phyloP scores from a whole-genome alignment of 1,140 invertebrate species.

The Drosophila pachea region DNA sequence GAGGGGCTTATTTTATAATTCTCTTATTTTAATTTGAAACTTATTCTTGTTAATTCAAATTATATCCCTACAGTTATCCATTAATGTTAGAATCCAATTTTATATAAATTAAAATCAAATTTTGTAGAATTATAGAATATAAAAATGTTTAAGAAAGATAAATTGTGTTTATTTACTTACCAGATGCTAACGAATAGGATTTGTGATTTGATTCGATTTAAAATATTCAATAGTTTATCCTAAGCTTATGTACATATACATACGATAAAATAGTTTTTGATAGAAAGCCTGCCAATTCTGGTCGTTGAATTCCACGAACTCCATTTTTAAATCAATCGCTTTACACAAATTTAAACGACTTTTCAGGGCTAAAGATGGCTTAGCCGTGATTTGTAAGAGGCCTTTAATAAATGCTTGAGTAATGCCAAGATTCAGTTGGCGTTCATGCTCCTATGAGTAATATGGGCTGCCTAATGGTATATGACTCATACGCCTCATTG shows the following conservation, averaged over 20 bases:
- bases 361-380: not conserved
- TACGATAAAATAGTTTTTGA: too few relatives aligned
- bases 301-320: not conserved
- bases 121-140: too few relatives aligned
- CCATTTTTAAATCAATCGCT: not conserved
- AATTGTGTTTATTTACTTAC: not conserved
- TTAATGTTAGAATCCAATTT: too few relatives aligned
- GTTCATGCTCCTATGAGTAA: conserved; percentile 1
- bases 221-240: too few relatives aligned
- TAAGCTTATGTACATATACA: too few relatives aligned
- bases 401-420: conserved; percentile 22
- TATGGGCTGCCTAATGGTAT: conserved; percentile 25
- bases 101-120: too few relatives aligned
- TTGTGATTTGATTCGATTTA: not conserved
- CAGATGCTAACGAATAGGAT: not conserved
- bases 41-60: not conserved
- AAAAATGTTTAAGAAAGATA: too few relatives aligned
- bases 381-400: not conserved
- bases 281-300: too few relatives aligned
- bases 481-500: conserved; percentile 65
- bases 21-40: not conserved
- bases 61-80: too few relatives aligned
- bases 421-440: conserved; percentile 1
- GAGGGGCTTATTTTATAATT: too few relatives aligned
- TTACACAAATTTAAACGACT: not conserved